Conservation (phyloP, 2,888 invertebrate genomes). For the Petrolisthes cinctipes region DNA sequence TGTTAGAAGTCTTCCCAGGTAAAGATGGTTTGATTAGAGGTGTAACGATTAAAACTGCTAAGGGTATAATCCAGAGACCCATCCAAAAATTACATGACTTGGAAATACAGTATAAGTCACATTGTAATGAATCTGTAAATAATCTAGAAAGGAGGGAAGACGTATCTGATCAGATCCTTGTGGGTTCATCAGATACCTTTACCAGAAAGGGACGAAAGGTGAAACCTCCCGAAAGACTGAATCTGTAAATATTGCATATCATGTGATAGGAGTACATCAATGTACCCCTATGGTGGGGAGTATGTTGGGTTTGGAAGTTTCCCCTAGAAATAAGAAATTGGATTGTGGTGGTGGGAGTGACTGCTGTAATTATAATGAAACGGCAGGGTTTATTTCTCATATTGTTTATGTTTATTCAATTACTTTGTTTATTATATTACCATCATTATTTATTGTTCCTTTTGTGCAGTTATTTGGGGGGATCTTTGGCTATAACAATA, state of each 20-base stretch:
- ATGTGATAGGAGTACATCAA: background rate
- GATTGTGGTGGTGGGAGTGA: too few relatives aligned
- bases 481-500: too few relatives aligned
- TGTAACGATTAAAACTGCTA: conserved; percentile 31
- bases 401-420: too few relatives aligned
- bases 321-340: too few relatives aligned
- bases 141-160: background rate
- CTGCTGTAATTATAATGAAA: too few relatives aligned
- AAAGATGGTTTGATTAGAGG: conserved; percentile 19
- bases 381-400: too few relatives aligned
- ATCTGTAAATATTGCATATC: background rate
- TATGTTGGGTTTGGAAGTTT: too few relatives aligned
- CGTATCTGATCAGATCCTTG: background rate
- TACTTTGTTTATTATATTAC: too few relatives aligned
- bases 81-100: conserved; percentile 30
- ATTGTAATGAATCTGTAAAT: background rate
- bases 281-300: background rate
- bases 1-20: conserved; percentile 20
- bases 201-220: background rate
- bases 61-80: background rate
- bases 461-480: too few relatives aligned
- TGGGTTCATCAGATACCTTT: background rate
- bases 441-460: too few relatives aligned
- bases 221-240: background rate
- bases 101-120: conserved; percentile 2